Base-by-base conservation (phyloP, 2,888 invertebrate genomes). In the Caenorhabditis zanzibari region DNA sequence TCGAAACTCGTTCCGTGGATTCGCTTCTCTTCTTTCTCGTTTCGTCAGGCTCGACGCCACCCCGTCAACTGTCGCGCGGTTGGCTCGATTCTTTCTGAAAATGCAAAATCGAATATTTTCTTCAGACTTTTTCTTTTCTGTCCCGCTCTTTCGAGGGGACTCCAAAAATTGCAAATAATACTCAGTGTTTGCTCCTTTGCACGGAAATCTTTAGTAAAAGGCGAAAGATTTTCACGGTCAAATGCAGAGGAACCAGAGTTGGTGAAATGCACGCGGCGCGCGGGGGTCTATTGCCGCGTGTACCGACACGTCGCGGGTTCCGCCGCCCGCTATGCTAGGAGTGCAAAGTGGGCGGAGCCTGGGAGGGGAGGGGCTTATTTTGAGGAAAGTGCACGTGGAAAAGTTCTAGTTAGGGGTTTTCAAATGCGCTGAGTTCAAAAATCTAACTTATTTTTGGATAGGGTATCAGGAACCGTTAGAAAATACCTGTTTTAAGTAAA, bases 141-240 rank as follows among this genome's bases (percentile, higher is more conserved):
- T 85, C 85, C 85, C 85, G 82, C 85, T 85, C 72, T 85, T 80
- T 82, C 85, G 72, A 85, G 85, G 85, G 85, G 85, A 85, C 77
- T 85, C 85, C 85, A 85, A 85, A 85, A 85, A 85, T 75, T 82
- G 82, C 7, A n/a, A 19, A 38, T 77, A 75, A 77, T 75, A 81
- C 83, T 83, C 83, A 83, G 49, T 68, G n/a, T 66, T 64, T 83
- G 82, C 74, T 69, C 83, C 83, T 84, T 86, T 88, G 89, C 90
- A 90, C 90, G 90, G 90, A 90, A 90, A 90, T 90, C 90, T 90
- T 90, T 90, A 90, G 90, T 90, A 90, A 90, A 90, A 89, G 89
- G 89, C 89, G 90, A 90, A 89, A 89, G 90, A 90, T 89, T 91
- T 91, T 87, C 87, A 84, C 89, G 89, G 84, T 84, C 71, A 84